Conservation (phyloP, 2,113 vertebrate species). For the Abramis brama region DNA sequence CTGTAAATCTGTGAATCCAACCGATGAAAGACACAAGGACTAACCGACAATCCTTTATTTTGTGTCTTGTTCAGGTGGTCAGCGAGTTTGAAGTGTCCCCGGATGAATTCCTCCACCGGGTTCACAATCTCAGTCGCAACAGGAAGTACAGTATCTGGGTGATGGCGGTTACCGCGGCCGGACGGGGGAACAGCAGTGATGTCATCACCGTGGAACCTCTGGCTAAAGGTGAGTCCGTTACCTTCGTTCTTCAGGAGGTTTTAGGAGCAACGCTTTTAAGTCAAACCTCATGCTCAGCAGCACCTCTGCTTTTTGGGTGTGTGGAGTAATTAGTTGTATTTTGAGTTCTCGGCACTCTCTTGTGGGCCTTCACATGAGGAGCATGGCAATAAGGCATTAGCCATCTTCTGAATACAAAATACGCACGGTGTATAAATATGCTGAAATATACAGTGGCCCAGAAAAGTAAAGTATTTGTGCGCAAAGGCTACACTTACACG, state of each 20-base stretch:
- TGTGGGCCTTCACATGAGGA: neutral
- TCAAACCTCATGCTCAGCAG: neutral
- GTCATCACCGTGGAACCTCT: constrained; percentile 94
- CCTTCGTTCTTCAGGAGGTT: constrained; percentile 13
- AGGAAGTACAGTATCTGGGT: constrained; percentile 97
- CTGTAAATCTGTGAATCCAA: neutral
- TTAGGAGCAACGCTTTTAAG: neutral
- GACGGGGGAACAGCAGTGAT: constrained; percentile 92
- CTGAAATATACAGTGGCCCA: neutral
- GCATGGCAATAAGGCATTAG: neutral
- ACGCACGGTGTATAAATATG: neutral
- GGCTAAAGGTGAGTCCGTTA: constrained; percentile 83
- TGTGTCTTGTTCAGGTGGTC: constrained; percentile 82
- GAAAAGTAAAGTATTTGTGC: neutral
- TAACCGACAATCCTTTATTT: neutral
- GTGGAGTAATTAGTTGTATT: neutral
- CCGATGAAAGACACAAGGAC: neutral
- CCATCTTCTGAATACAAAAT: neutral
- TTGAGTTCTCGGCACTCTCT: neutral
- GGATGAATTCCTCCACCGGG: constrained; percentile 94
- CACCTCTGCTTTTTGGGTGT: neutral
- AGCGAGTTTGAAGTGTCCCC: constrained; percentile 97
- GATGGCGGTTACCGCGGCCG: constrained; percentile 92
- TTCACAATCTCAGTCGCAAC: constrained; percentile 93
- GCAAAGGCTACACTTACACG: no score